A percentile compares a stretch with the other conserved stretches of the same genome.
Conservation (phyloP, 2,888 invertebrate genomes). For the Ochropleura plecta region DNA sequence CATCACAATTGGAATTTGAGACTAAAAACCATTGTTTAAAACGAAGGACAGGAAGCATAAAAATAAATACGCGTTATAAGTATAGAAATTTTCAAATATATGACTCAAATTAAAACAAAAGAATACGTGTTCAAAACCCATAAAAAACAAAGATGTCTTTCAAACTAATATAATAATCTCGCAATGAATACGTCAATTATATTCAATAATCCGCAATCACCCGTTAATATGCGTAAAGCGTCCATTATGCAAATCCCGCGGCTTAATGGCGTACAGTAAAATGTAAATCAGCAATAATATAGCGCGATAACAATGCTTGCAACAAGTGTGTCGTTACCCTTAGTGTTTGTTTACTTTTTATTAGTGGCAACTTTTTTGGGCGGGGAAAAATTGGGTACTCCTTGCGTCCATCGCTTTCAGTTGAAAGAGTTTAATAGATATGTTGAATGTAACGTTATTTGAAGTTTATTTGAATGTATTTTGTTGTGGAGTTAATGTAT, state of each 20-base stretch:
- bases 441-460: neutral
- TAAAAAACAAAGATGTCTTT: slow-evolving; percentile 32
- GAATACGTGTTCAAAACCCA: slow-evolving; percentile 6
- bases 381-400: neutral
- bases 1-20: no score
- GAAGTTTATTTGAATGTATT: neutral
- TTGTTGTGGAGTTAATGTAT: neutral
- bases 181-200: slow-evolving; percentile 56
- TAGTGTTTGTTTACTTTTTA: slow-evolving; percentile 50
- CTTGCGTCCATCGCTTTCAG: neutral
- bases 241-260: slow-evolving; percentile 76
- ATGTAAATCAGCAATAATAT: slow-evolving; percentile 75
- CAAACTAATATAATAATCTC: slow-evolving; percentile 40
- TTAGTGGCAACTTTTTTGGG: slow-evolving; percentile 6
- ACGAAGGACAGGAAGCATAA: no score
- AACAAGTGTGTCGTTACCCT: slow-evolving; percentile 68
- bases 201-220: slow-evolving; percentile 74
- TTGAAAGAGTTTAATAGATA: slow-evolving; percentile 3
- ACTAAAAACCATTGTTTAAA: no score
- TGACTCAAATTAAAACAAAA: slow-evolving; percentile 4
- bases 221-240: slow-evolving; percentile 67
- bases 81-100: no score
- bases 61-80: no score
- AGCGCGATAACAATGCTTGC: slow-evolving; percentile 60
- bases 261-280: slow-evolving; percentile 72